Percentiles rank a stretch among this genome's conserved stretches.
Conservation (phyloP, 2,113 vertebrate species). For the Deroptyus accipitrinus region DNA sequence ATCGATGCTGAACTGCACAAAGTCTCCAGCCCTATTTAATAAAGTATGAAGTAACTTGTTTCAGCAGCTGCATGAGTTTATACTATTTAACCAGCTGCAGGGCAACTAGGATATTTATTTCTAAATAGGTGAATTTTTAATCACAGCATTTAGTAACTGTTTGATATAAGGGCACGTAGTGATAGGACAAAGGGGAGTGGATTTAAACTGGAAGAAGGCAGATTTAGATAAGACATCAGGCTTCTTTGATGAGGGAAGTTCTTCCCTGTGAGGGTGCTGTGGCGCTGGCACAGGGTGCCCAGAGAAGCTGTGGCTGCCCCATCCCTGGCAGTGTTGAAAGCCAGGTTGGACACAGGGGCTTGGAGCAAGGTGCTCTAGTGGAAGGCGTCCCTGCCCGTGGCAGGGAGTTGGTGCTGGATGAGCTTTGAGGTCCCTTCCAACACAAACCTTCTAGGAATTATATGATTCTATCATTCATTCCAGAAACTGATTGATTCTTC, state of each 20-base stretch:
- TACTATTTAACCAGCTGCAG: slow-evolving; percentile 23
- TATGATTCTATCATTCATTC: neutral
- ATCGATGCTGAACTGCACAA: neutral
- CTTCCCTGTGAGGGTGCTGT: neutral
- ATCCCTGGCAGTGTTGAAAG: too few species aligned
- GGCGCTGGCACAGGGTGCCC: too few species aligned
- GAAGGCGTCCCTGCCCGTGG: fast-evolving
- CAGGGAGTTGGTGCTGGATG: neutral
- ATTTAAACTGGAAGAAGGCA: neutral
- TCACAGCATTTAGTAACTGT: neutral
- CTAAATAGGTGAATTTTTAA: neutral
- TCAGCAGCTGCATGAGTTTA: neutral
- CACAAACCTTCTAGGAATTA: neutral
- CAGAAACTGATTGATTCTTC: neutral
- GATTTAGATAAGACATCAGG: neutral
- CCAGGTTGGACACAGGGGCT: too few species aligned
- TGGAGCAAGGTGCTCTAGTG: neutral
- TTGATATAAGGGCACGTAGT: neutral
- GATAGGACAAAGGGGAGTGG: neutral
- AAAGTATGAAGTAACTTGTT: neutral
- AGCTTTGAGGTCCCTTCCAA: neutral
- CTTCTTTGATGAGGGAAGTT: neutral
- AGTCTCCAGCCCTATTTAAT: neutral
- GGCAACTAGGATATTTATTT: neutral
- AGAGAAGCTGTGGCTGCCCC: too few species aligned